phyloP scores from a whole-genome alignment of 1,140 invertebrate genomes.

The Hylaeus volcanicus region DNA sequence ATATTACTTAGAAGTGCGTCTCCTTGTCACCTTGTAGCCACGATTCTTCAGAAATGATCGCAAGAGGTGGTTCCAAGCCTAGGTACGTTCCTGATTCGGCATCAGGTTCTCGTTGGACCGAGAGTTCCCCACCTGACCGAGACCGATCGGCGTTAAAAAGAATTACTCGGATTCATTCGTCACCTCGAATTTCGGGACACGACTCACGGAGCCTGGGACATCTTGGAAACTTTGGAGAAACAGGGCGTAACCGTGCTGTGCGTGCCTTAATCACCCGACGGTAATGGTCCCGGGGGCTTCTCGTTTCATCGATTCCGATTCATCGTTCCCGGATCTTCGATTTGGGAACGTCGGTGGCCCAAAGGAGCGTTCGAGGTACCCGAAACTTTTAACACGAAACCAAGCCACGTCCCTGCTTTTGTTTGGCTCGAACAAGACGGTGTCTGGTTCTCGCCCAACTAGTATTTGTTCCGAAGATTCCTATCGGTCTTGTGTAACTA shows the following conservation, averaged over 20 bases:
- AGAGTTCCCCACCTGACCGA: conserved; percentile 56
- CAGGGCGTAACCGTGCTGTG: conserved; percentile 4
- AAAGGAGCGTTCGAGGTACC: too few species aligned
- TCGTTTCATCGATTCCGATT: background rate
- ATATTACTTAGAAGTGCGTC: too few species aligned
- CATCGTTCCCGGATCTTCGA: background rate
- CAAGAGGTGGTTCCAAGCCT: background rate
- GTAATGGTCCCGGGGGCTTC: conserved; percentile 4
- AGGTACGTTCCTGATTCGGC: conserved; percentile 9
- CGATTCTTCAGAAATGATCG: too few species aligned
- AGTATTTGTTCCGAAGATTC: conserved; percentile 43
- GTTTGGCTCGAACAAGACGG: conserved; percentile 26
- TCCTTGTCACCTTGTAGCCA: too few species aligned
- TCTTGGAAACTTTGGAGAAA: background rate
- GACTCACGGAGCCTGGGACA: conserved; percentile 11
- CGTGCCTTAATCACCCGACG: conserved; percentile 4
- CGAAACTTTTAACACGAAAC: conserved; percentile 15
- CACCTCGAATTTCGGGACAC: conserved; percentile 39
- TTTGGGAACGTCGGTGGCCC: background rate
- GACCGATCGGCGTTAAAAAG: conserved; percentile 55
- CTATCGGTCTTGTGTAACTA: conserved; percentile 28
- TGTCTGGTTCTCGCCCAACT: conserved; percentile 24
- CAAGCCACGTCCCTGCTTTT: conserved; percentile 44
- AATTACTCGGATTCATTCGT: conserved; percentile 56
- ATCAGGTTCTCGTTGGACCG: background rate